phyloP scores from a whole-genome alignment of 2,797 vertebrate genomes.

The Linurgus olivaceus region DNA sequence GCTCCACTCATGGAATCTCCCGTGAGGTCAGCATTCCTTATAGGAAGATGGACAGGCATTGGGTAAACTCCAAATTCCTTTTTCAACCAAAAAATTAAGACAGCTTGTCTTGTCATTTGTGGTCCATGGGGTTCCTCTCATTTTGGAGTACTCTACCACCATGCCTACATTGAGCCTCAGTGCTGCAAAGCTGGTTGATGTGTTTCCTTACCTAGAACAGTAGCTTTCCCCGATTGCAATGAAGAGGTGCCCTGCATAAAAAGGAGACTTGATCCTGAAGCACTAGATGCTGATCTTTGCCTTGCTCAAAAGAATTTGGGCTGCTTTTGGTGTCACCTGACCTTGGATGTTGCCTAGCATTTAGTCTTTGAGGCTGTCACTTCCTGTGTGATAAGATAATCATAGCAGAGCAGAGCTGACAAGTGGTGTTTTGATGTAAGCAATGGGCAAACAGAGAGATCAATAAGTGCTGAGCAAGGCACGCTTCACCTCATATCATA shows the following conservation, averaged over 20 bases:
- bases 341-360: slow-evolving; percentile 36
- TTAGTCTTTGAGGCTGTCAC: slow-evolving; percentile 57
- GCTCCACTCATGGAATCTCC: not conserved
- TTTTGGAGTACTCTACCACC: not conserved
- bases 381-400: slow-evolving; percentile 74
- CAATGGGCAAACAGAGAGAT: slow-evolving; percentile 74
- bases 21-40: not conserved
- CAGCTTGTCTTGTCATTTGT: not conserved
- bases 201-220: not conserved
- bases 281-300: not conserved
- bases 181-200: not conserved
- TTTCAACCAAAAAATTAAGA: not conserved
- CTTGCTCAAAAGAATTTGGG: not conserved
- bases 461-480: slow-evolving; percentile 79
- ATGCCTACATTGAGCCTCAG: not conserved
- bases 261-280: not conserved
- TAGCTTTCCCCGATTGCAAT: not conserved
- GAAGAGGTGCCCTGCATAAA: not conserved
- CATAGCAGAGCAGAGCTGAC: slow-evolving; percentile 68
- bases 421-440: slow-evolving; percentile 76
- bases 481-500: slow-evolving; percentile 74
- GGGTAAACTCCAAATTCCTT: not conserved
- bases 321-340: slow-evolving; percentile 11
- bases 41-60: not conserved
- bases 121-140: not conserved